Percentiles rank a stretch among this genome's conserved stretches.
Evolutionary conservation across 2,113 vertebrate genomes (phyloP).

Genomic region (Emydura subglobosa): DNA sequence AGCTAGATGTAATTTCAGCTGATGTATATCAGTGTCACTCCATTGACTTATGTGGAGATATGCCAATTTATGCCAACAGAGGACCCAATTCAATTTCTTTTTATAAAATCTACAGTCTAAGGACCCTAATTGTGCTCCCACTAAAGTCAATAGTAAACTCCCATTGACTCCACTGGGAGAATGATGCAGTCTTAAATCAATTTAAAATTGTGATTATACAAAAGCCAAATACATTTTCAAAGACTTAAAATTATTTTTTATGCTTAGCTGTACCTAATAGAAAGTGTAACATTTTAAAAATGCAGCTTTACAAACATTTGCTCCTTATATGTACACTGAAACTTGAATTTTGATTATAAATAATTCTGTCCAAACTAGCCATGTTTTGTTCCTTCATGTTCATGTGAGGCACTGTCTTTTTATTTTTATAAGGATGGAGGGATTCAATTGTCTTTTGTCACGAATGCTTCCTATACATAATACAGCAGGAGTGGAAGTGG

Average conservation of each 20-base stretch:
- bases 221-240: not conserved
- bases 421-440: not conserved
- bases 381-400: not conserved
- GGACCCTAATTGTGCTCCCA: not conserved
- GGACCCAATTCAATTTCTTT: not conserved
- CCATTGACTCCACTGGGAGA: accelerated
- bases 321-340: not conserved
- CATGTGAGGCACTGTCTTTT: not conserved
- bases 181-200: not conserved
- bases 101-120: not conserved
- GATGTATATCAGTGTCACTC: not conserved
- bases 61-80: not conserved
- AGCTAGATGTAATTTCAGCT: not conserved
- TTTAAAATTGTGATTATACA: not conserved
- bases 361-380: not conserved
- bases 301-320: not conserved
- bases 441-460: not conserved
- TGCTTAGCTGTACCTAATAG: not conserved
- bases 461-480: not conserved
- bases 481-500: not conserved
- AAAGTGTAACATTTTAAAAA: not conserved
- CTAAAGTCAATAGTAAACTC: not conserved
- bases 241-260: not conserved
- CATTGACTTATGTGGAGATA: not conserved
- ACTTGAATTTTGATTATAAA: not conserved